Evolutionary conservation across 2,888 invertebrate species (phyloP).

Genomic region (Dryomyza anilis): DNA sequence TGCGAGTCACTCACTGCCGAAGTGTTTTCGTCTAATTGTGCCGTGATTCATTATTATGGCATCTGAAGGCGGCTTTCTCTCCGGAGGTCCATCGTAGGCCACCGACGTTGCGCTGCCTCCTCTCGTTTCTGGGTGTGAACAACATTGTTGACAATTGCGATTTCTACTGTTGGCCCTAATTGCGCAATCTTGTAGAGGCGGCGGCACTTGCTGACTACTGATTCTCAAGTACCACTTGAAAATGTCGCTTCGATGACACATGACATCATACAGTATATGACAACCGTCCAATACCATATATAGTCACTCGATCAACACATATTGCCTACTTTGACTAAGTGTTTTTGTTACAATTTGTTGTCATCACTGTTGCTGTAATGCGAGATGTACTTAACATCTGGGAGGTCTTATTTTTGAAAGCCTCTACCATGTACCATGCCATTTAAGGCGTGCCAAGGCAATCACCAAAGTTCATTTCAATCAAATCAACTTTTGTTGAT

Average conservation of each 20-base stretch:
- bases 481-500: too few relatives aligned
- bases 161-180: not conserved
- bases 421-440: too few relatives aligned
- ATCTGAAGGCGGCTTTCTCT: not conserved
- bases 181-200: not conserved
- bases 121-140: slow-evolving; percentile 14
- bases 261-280: too few relatives aligned
- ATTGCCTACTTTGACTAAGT: too few relatives aligned
- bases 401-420: too few relatives aligned
- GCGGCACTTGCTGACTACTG: not conserved
- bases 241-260: not conserved
- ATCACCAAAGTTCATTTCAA: too few relatives aligned
- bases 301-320: too few relatives aligned
- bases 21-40: not conserved
- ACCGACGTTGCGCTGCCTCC: not conserved
- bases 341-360: not conserved
- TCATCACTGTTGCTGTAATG: too few relatives aligned
- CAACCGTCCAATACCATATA: too few relatives aligned
- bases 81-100: not conserved
- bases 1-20: not conserved
- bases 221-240: not conserved
- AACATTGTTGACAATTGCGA: not conserved
- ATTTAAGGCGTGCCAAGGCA: too few relatives aligned
- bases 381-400: too few relatives aligned
- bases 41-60: slow-evolving; percentile 2